phyloP scores from a whole-genome alignment of 2,888 invertebrate species.

The Epinotia nisella region DNA sequence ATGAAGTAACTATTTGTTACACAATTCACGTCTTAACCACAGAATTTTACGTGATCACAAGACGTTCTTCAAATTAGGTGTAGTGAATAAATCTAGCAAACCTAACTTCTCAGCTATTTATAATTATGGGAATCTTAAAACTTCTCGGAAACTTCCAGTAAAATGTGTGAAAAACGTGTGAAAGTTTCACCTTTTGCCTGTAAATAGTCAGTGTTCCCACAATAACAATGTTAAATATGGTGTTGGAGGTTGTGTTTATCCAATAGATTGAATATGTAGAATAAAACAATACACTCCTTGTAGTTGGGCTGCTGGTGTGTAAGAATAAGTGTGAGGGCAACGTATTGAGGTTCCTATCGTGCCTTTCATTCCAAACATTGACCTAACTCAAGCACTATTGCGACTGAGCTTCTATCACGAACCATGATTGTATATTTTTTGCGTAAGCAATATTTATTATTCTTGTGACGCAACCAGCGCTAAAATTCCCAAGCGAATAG shows the following conservation, averaged over 20 bases:
- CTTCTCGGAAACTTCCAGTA: not conserved
- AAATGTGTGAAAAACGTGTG: slow-evolving; percentile 3
- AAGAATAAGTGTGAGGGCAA: not conserved
- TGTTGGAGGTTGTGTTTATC: not conserved
- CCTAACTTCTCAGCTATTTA: too few species aligned
- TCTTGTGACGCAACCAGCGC: slow-evolving; percentile 37
- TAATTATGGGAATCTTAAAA: too few species aligned
- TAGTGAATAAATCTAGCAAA: not conserved
- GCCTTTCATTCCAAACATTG: slow-evolving; percentile 4
- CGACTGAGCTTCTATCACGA: not conserved
- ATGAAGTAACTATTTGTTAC: slow-evolving; percentile 6
- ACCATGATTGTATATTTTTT: slow-evolving; percentile 14
- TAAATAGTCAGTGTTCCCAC: slow-evolving; percentile 5
- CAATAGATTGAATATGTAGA: not conserved
- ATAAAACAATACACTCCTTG: not conserved
- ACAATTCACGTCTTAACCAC: not conserved
- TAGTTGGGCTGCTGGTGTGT: not conserved
- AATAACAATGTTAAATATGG: not conserved
- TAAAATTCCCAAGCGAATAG: slow-evolving; percentile 50
- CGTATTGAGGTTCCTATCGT: not conserved
- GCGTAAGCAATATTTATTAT: slow-evolving; percentile 20
- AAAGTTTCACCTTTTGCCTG: not conserved
- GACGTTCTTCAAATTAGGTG: not conserved
- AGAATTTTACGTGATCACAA: not conserved
- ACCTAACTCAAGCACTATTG: slow-evolving; percentile 5